Conservation (phyloP, 2,888 invertebrate species). For the Ichneumon xanthorius region DNA sequence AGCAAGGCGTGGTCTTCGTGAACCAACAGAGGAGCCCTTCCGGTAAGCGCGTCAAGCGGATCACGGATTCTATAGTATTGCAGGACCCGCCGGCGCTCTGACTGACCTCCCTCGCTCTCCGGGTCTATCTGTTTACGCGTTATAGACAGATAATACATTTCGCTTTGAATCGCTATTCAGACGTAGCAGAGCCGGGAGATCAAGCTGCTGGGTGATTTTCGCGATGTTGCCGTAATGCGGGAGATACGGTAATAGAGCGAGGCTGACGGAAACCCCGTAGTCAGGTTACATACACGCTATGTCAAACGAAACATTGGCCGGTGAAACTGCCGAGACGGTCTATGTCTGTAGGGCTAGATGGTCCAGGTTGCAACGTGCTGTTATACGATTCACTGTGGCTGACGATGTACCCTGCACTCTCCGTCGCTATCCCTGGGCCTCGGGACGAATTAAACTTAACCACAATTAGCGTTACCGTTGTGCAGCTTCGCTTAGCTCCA, state of each 20-base stretch:
- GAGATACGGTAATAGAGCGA: background rate
- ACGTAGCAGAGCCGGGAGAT: background rate
- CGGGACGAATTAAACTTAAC: conserved; percentile 78
- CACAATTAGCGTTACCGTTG: conserved; percentile 76
- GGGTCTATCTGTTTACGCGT: conserved; percentile 46
- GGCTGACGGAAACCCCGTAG: background rate
- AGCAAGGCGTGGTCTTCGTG: conserved; percentile 43
- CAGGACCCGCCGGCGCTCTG: conserved; percentile 3
- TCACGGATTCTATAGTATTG: conserved; percentile 13
- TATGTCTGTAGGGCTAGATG: conserved; percentile 8
- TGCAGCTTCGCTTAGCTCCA: conserved; percentile 72
- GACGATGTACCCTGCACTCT: conserved; percentile 5
- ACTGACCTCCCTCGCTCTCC: conserved; percentile 11
- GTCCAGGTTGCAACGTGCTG: conserved; percentile 21
- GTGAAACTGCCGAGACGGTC: background rate
- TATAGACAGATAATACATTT: conserved; percentile 53
- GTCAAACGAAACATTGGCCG: conserved; percentile 70
- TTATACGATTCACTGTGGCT: conserved; percentile 41
- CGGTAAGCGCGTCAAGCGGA: conserved; percentile 55
- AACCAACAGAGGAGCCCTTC: conserved; percentile 48
- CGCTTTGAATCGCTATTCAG: background rate
- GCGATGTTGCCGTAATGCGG: background rate
- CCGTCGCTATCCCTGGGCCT: conserved; percentile 54
- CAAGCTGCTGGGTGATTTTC: background rate
- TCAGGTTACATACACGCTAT: conserved; percentile 20